Base-by-base conservation (phyloP, 1,140 invertebrate genomes). In the Acyrthosiphon pisum region DNA sequence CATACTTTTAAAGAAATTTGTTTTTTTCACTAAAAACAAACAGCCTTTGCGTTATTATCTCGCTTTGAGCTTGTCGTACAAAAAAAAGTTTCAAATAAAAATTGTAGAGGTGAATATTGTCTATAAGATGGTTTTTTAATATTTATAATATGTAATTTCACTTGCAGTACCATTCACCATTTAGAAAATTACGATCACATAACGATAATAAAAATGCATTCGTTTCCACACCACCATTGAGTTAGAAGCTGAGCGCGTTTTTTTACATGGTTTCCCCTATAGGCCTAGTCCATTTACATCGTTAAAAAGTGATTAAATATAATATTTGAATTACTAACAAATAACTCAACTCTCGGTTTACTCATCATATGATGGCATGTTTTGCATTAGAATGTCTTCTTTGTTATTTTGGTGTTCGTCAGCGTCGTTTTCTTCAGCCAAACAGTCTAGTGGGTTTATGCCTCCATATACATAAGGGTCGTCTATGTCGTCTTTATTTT, bases 181-280 rank as follows among this genome's bases (percentile, higher is more conserved):
- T 26, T 14, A 56, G 53, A 53, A 89, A 89, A 53, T 53, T 89
- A 89, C 50, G 44, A 87, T 26, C n/a, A 53, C 30, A 23, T 90
- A 56, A 90, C n/a, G 35, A 90, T 90, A 90, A 90, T 90, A 90
- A 22, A 9, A 90, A 90, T 90, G 88, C 88, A 90, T 60, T 41
- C 88, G 20, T 90, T 90, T 90, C 88, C 48, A 90, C 88, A 90
- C 88, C 88, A 90, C 88, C 50, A 90, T 90, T 56, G 88, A 56
- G 87, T 48, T 89, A 89, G 87, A 89, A 89, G 87, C 46, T 35
- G 1, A 48, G 46, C 14, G 87, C 87, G 87, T 44, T 89, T 89
- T 89, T 89, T 89, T 89, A n/a, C 56, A 41, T 41, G 41, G 41
- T 41, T 41, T 41, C 41, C 41, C 41, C 41, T 41, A 4, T 41